Percentiles rank a stretch among this genome's conserved stretches.
phyloP scores from a whole-genome alignment of 2,888 invertebrate species.

The Penaeus monodon region DNA sequence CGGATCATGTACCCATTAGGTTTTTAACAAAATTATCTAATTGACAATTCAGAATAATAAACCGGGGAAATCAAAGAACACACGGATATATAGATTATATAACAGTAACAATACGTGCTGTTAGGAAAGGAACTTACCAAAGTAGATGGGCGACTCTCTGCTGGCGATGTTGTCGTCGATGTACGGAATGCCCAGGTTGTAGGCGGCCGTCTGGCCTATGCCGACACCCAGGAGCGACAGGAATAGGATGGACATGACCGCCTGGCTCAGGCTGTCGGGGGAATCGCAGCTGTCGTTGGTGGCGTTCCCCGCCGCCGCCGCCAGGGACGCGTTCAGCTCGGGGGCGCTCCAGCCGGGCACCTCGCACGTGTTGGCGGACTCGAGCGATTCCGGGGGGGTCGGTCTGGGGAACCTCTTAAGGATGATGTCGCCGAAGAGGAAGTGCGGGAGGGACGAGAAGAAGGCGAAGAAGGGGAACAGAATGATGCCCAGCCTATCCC shows the following conservation, averaged over 20 bases:
- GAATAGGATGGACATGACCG: conserved; percentile 89
- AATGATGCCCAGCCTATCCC: conserved; percentile 95
- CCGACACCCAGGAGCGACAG: conserved; percentile 89
- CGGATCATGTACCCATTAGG: too few species aligned
- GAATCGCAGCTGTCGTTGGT: conserved; percentile 1
- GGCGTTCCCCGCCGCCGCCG: conserved; percentile 15
- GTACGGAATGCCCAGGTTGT: conserved; percentile 92
- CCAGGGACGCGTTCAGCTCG: too few species aligned
- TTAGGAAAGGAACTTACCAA: conserved; percentile 77
- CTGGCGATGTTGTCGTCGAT: conserved; percentile 94
- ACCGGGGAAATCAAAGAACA: background rate
- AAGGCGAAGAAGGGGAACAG: conserved; percentile 88
- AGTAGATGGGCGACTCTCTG: conserved; percentile 90
- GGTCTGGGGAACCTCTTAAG: conserved; percentile 82
- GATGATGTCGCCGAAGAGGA: conserved; percentile 82
- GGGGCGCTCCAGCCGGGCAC: background rate
- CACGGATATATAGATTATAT: conserved; percentile 1
- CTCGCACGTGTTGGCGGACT: conserved; percentile 65
- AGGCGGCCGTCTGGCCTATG: conserved; percentile 92
- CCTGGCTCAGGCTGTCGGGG: conserved; percentile 65
- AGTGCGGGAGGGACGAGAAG: conserved; percentile 88
- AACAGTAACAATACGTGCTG: background rate
- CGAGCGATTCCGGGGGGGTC: conserved; percentile 69
- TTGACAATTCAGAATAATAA: too few species aligned
- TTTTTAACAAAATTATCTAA: too few species aligned